Conservation (phyloP, 2,113 vertebrate genomes). For the Melospiza melodia region DNA sequence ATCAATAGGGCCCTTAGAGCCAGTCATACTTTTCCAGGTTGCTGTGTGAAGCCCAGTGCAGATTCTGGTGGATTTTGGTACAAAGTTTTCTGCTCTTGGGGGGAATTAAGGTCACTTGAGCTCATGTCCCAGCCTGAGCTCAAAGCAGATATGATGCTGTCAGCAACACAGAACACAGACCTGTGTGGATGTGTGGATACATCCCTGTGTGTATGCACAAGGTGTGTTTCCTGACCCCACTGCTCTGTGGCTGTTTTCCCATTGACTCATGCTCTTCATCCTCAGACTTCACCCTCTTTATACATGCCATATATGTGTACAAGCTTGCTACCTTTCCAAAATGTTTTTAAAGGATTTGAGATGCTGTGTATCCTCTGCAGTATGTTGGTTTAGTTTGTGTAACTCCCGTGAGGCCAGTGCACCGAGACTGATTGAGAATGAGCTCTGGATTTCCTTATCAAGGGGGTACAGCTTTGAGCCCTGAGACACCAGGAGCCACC, state of each 20-base stretch:
- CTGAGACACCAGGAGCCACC: background rate
- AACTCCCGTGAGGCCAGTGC: background rate
- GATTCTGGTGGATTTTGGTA: background rate
- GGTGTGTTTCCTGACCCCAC: background rate
- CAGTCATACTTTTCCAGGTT: background rate
- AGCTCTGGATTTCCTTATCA: background rate
- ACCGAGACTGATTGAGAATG: background rate
- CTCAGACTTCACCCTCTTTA: background rate
- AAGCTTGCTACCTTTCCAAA: background rate
- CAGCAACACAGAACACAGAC: background rate
- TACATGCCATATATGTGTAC: rapidly evolving
- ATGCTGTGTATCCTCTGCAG: background rate
- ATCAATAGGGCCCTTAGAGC: background rate
- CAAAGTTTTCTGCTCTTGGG: background rate
- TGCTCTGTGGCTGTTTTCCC: background rate
- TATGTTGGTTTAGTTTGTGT: background rate
- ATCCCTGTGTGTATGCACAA: background rate
- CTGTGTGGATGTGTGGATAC: rapidly evolving
- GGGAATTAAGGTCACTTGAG: background rate
- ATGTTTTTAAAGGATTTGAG: background rate
- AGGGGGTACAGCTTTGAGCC: background rate
- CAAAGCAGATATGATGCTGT: rapidly evolving
- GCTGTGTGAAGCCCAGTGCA: background rate
- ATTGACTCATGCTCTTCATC: background rate
- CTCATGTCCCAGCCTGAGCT: background rate